phyloP scores from a whole-genome alignment of 2,888 invertebrate species.

The Hydropsyche betteni region DNA sequence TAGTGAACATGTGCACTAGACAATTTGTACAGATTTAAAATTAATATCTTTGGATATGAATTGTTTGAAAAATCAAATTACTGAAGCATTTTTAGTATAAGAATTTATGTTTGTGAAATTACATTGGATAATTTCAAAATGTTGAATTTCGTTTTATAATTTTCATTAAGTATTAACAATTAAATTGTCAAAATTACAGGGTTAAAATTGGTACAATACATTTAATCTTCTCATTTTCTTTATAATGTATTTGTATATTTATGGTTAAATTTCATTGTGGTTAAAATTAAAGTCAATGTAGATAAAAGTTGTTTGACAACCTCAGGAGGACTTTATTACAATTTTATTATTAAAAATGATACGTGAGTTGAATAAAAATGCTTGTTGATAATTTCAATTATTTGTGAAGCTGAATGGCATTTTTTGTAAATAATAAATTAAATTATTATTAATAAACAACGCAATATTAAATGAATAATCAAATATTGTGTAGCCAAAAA shows the following conservation, averaged over 20 bases:
- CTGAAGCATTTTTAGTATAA: no score
- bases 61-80: no score
- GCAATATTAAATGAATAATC: conserved; percentile 33
- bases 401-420: no score
- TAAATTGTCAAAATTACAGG: conserved; percentile 30
- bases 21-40: conserved; percentile 9
- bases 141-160: neutral
- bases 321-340: no score
- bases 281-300: no score
- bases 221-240: neutral
- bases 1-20: conserved; percentile 18
- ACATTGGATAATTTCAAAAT: neutral
- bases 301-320: no score
- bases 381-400: no score
- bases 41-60: neutral
- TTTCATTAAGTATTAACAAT: conserved; percentile 19
- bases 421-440: conserved; percentile 6
- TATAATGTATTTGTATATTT: no score
- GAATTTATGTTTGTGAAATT: no score
- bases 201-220: conserved; percentile 26
- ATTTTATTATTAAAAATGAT: neutral
- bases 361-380: no score
- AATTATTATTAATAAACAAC: conserved; percentile 5
- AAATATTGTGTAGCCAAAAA: conserved; percentile 42
- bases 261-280: no score